Base-by-base conservation (phyloP, 2,888 invertebrate species). In the Pandemis corylana region DNA sequence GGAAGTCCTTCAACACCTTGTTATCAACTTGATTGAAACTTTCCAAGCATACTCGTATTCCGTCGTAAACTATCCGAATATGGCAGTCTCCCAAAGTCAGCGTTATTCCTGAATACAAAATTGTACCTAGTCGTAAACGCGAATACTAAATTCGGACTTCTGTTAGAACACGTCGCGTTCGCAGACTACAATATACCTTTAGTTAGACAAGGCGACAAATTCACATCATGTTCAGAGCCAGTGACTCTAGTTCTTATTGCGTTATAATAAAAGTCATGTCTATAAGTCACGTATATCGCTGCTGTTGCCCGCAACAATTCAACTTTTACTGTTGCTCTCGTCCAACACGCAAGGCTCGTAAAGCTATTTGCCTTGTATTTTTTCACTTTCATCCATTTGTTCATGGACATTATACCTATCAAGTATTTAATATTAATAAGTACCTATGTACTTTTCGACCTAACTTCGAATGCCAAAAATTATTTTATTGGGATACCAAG, bases 291-390 rank as follows among this genome's bases (percentile, higher is more conserved):
- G 76, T 75, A 71, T 78, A 73, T 76, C 53, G 76, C 77, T 77
- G 77, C 78, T 79, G 81, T 79, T 80, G 81, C 78, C 49, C 77
- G 74, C 67, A 77, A 78, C 76, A 72, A 73, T 71, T 72, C 76
- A 79, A 83, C 79, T 82, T 84, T 82, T 81, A 81, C 81, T 70
- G 77, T 77, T 75, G 72, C 78, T 76, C 70, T 73, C 78, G 79
- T 75, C 78, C 78, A 77, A 81, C 83, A 81, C 81, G 81, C 79
- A 78, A 80, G 74, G 72, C 80, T 81, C 83, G 80, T 85, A 86
- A 87, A 84, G 79, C 77, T 80, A 82, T 82, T 78, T 79, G 76
- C 76, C 75, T 76, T 72, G 70, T 76, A 79, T 78, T 79, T 36
- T 79, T 75, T 76, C 78, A 71, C 78, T 78, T 79, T 71, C 79